Conservation (phyloP, 2,113 vertebrate species). For the Pampusana beccarii region DNA sequence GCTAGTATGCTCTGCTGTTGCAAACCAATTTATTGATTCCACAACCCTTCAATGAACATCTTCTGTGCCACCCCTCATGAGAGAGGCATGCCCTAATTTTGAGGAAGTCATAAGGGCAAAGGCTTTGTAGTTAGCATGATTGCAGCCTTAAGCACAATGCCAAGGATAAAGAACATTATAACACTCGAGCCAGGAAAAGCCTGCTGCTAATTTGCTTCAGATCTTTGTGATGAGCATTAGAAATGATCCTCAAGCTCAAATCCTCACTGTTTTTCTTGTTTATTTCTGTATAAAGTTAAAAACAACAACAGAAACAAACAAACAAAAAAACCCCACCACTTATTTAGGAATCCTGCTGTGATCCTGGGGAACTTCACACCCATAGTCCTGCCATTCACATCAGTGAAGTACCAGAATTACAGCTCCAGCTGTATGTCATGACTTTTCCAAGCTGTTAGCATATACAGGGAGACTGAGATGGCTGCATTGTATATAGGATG, state of each 20-base stretch:
- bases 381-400: not conserved
- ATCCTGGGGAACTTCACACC: not conserved
- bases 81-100: not conserved
- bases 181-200: not conserved
- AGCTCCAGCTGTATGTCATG: not conserved
- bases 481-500: fast-evolving
- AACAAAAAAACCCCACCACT: not conserved
- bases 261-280: not conserved
- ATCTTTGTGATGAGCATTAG: not conserved
- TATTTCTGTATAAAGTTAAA: not conserved
- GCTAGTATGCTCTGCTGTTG: not conserved
- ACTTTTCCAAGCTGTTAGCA: not conserved
- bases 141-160: not conserved
- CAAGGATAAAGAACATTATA: not conserved
- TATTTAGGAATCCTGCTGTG: not conserved
- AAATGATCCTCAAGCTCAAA: not conserved
- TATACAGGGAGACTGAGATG: not conserved
- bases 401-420: not conserved
- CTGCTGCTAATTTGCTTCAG: not conserved
- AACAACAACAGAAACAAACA: not conserved
- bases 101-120: not conserved
- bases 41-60: not conserved
- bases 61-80: not conserved
- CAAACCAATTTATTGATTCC: not conserved
- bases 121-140: not conserved